Evolutionary conservation across 2,797 vertebrate genomes (phyloP), one percentile per base, ranked within the genome.

Genomic region (Coreius guichenoti): DNA sequence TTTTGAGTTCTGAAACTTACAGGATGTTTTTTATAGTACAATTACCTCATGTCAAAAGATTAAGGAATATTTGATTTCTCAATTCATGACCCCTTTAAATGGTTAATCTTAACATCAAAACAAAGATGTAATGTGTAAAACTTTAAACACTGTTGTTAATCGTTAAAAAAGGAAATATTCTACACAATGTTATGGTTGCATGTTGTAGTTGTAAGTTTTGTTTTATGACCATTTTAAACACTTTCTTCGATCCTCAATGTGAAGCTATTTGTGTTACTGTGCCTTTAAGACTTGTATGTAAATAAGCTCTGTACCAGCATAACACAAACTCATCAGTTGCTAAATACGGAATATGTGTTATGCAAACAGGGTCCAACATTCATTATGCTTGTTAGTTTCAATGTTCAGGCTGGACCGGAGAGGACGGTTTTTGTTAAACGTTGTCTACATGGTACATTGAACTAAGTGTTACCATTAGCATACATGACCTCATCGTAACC

Each of bases 101-200:
- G 45, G 29, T 80, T 80, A 14, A 51, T 68, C 45, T 80, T 65
- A 13, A 23, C 3, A 17, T 80, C 39, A 47, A 51, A 80, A 69
- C 21, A 36, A 69, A 5, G 4, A 16, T 8, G 19, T 33, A 54
- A 49, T 13, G 1, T 61, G 2, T 31, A 29, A 67, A 68, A 5
- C 19, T 80, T 68, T 68, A 51, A 68, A 68, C 13, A 0, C 17
- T 47, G 23, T 1, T 16, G 43, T 67, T 65, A 65, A 65, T 29
- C 43, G 13, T 80, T 80, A 67, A 68, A 80, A 33, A 29, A 21
- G 12, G 26, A 29, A 9, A 19, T 36, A 51, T 80, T 80, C 1
- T 5, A 36, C 29, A n/a, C 31, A 54, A 21, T 54, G 47, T 31
- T 75, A 21, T 19, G 17, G n/a, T 8, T 65, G 45, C 36, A n/a